A percentile compares a stretch with the other conserved stretches of the same genome.
Conservation (phyloP, 1,140 invertebrate species). For the Anagrus nilaparvatae region DNA sequence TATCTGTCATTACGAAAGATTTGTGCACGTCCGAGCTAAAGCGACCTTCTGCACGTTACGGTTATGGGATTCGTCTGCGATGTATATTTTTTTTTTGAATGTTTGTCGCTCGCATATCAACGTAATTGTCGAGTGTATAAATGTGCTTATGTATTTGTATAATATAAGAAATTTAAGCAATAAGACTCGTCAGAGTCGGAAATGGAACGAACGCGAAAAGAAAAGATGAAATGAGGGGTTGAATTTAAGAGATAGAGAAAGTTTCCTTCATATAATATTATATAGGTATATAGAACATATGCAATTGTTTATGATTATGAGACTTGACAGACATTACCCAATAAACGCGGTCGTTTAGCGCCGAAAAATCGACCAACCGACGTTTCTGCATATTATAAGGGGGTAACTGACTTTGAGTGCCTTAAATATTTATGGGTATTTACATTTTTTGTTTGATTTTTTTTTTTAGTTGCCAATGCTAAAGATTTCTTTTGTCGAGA, state of each 20-base stretch:
- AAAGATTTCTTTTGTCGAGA: too few species aligned
- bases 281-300: conserved; percentile 24
- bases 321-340: conserved; percentile 1
- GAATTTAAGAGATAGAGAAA: conserved; percentile 4
- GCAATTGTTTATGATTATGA: conserved; percentile 27
- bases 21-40: conserved; percentile 25
- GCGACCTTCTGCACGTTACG: conserved; percentile 29
- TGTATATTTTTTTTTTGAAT: not conserved
- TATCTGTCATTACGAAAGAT: conserved; percentile 31
- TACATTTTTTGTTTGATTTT: too few species aligned
- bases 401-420: too few species aligned
- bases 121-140: too few species aligned
- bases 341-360: too few species aligned
- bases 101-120: too few species aligned
- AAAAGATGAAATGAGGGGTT: not conserved
- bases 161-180: conserved; percentile 2
- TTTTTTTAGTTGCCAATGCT: too few species aligned
- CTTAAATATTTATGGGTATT: too few species aligned
- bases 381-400: too few species aligned
- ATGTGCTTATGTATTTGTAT: too few species aligned
- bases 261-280: too few species aligned
- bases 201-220: conserved; percentile 6
- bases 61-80: conserved; percentile 23
- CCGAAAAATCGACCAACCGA: too few species aligned
- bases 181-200: conserved; percentile 6